Evolutionary conservation across 1,140 invertebrate species (phyloP).

Genomic region (Aphis gossypii): DNA sequence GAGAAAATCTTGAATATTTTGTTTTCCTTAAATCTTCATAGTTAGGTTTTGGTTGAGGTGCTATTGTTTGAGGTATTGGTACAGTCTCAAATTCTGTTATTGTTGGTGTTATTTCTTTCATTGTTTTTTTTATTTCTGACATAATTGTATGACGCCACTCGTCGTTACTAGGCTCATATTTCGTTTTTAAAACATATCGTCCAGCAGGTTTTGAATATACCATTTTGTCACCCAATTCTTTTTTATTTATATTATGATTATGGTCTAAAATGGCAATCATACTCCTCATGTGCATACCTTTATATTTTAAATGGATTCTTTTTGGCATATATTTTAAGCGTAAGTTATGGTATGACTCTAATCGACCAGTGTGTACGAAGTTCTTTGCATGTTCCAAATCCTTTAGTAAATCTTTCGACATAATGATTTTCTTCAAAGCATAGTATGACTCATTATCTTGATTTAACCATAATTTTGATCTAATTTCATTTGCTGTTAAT

Average conservation of each 20-base stretch:
- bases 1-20: conserved; percentile 24
- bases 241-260: too few species aligned
- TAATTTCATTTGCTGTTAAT: conserved; percentile 18
- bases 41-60: conserved; percentile 5
- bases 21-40: conserved; percentile 29
- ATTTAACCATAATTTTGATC: conserved; percentile 42
- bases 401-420: conserved; percentile 36
- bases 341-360: conserved; percentile 34
- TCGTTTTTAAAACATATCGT: conserved; percentile 23
- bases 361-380: conserved; percentile 36
- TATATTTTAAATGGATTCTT: conserved; percentile 45
- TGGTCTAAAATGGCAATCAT: conserved; percentile 19
- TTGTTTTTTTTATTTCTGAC: conserved; percentile 20
- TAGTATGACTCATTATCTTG: not conserved
- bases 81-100: not conserved
- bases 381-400: conserved; percentile 49
- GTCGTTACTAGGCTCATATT: not conserved
- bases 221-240: conserved; percentile 15
- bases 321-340: conserved; percentile 44
- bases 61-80: too few species aligned
- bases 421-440: conserved; percentile 49
- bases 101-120: conserved; percentile 27
- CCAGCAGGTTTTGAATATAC: conserved; percentile 41
- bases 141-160: conserved; percentile 12
- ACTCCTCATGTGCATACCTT: conserved; percentile 19